Evolutionary conservation across 2,888 invertebrate genomes (phyloP), one percentile per base, ranked within the genome.

Genomic region (Orthosia cruda): DNA sequence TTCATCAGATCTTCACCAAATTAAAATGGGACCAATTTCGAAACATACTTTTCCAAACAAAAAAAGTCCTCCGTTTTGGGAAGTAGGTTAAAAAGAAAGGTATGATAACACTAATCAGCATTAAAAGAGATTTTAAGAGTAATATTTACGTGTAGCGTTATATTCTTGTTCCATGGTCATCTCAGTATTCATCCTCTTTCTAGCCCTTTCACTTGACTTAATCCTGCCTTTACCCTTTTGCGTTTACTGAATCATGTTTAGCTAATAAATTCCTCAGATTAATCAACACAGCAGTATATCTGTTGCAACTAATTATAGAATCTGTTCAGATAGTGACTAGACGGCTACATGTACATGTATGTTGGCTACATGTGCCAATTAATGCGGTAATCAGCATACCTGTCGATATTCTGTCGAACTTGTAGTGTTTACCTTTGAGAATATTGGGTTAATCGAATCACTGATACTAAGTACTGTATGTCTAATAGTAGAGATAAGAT

Each of bases 321-420:
- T 64, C n/a, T 61, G 74, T 64, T 65, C 13, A 61, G 64, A 81
- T 68, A 79, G 26, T 15, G 23, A 20, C 50, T 61, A 52, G 55
- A 61, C 64, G 7, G 64, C 50, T 50, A 64, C 68, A 63, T 61
- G 52, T 61, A n/a, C n/a, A n/a, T n/a, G n/a, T n/a, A n/a, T n/a
- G n/a, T n/a, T n/a, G 11, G 64, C 50, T 50, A 64, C 68, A 64
- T 61, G 52, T 61, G 47, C 82, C 26, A 81, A 76, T 81, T 76
- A 69, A 65, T 20, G 40, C 26, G 4, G 7, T 81, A 81, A 79
- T 76, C 26, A 40, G 9, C 40, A 76, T 52, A 55, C 20, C 76
- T 68, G 76, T 79, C 76, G 45, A 81, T 75, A 52, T 57, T 63
- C 57, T 65, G 32, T 81, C 55, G 7, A 57, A 76, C 2, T 61